A percentile compares a stretch with the other conserved stretches of the same genome.
Evolutionary conservation across 1,140 invertebrate genomes (phyloP).

Genomic region (Mylabris phalerata): DNA sequence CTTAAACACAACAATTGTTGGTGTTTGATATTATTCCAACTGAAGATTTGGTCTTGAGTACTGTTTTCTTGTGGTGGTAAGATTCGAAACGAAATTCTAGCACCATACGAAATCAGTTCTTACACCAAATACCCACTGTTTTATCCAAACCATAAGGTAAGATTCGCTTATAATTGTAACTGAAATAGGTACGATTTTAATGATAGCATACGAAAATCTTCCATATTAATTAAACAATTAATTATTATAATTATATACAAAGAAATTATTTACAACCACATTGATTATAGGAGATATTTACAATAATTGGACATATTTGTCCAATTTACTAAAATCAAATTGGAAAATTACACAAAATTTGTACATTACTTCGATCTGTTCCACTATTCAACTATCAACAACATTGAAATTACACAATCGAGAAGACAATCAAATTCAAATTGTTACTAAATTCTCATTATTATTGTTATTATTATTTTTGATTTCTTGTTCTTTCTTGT

Average conservation of each 20-base stretch:
- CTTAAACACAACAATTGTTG: constrained; percentile 19
- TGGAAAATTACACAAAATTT: not conserved
- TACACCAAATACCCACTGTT: constrained; percentile 17
- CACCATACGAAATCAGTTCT: constrained; percentile 44
- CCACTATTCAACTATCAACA: not conserved
- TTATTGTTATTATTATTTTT: constrained; percentile 26
- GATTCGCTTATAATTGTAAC: not conserved
- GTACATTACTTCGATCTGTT: constrained; percentile 16
- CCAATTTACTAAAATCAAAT: not conserved
- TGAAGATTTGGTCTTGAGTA: constrained; percentile 29
- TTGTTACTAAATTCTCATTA: constrained; percentile 23
- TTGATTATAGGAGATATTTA: not conserved
- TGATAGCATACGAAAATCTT: constrained; percentile 1
- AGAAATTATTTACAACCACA: not conserved
- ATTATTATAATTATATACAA: not conserved
- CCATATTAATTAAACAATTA: not conserved
- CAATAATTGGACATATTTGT: not conserved
- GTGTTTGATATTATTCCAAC: not conserved
- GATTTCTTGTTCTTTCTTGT: constrained; percentile 35
- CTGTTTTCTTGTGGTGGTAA: constrained; percentile 40
- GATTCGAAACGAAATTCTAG: constrained; percentile 30
- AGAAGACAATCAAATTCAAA: constrained; percentile 6
- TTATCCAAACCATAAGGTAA: no score
- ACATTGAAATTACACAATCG: not conserved
- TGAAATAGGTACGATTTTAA: not conserved